Evolutionary conservation across 2,797 vertebrate genomes (phyloP), one percentile per base, ranked within the genome.

Genomic region (Pangasius macronema): DNA sequence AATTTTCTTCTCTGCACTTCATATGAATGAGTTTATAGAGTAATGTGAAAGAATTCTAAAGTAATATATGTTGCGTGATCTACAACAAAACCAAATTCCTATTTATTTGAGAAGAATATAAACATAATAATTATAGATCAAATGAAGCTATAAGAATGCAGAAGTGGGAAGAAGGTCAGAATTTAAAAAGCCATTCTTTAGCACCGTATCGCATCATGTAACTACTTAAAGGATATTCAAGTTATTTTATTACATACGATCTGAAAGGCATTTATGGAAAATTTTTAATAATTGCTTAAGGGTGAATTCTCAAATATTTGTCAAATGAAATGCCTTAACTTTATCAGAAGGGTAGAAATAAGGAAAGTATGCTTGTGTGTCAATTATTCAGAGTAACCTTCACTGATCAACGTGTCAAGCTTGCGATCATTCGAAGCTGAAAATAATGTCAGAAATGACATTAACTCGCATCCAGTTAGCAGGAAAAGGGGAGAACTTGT

Each of bases 271-370:
- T 83, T 68, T 7, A 36, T 7, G 46, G 61, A 14, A n/a, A 33
- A 24, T 3, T 14, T 53, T 51, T 14, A 14, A 22, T 61, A 0
- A 39, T 59, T 11, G 18, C 18, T 46, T n/a, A 30, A 30, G 16
- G 13, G 1, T 30, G 18, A 53, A 67, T 51, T 87, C 18, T 82
- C 55, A 65, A 46, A 24, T 51, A 36, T 49, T 80, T 93, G 93
- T 94, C 93, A 92, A 92, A 93, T 93, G 91, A 95, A 95, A 95
- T 93, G 95, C 94, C 95, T 96, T 96, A 95, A 87, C 77, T 88
- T 87, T 89, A 84, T 86, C 72, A 10, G 68, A 88, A 88, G 88
- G 76, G 86, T 89, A 83, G 94, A 93, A 93, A n/a, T 24, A 14
- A 46, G 36, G 4, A n/a, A 46, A 84, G 49, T 11, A 7, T 55